These are phyloP conservation scores for Corvus moneduloides DNA, from an alignment of 2,113 vertebrate species.

Conservation along the genomic window DNA sequence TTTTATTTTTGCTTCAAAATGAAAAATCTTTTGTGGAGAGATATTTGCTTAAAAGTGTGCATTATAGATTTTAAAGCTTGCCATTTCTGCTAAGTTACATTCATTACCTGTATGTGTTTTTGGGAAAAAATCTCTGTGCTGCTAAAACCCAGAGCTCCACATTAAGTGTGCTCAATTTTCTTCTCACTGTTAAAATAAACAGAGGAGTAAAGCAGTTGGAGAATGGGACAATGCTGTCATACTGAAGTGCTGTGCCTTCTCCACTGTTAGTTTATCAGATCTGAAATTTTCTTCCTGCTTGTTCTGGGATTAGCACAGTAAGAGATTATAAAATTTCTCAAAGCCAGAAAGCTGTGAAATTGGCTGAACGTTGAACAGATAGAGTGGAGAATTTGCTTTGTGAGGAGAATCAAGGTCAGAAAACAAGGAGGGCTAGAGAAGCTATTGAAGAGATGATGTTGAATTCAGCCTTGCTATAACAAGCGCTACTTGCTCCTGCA, in stretches of 20 bases:
- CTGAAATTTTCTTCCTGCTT: conserved; percentile 28
- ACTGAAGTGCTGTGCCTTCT: neutral
- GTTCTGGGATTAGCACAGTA: conserved; percentile 16
- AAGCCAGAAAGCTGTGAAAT: conserved; percentile 37
- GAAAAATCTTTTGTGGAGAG: neutral
- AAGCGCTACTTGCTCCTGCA: neutral
- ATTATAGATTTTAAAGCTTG: neutral
- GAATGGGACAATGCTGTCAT: neutral
- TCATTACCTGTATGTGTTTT: neutral
- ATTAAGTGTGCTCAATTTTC: neutral
- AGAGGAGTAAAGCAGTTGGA: neutral
- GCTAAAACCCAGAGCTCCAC: neutral
- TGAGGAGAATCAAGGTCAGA: neutral
- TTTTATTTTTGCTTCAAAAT: conserved; percentile 1
- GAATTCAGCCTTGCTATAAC: neutral
- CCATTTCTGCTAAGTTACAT: neutral
- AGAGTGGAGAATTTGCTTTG: neutral
- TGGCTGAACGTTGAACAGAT: neutral
- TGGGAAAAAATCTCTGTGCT: neutral
- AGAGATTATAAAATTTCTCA: conserved; percentile 4
- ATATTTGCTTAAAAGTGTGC: neutral
- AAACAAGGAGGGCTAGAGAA: neutral
- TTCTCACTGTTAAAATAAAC: neutral
- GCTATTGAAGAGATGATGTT: neutral
- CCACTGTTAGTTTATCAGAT: neutral